phyloP scores from a whole-genome alignment of 23 tunicate species.

The Ciona savignyi region DNA sequence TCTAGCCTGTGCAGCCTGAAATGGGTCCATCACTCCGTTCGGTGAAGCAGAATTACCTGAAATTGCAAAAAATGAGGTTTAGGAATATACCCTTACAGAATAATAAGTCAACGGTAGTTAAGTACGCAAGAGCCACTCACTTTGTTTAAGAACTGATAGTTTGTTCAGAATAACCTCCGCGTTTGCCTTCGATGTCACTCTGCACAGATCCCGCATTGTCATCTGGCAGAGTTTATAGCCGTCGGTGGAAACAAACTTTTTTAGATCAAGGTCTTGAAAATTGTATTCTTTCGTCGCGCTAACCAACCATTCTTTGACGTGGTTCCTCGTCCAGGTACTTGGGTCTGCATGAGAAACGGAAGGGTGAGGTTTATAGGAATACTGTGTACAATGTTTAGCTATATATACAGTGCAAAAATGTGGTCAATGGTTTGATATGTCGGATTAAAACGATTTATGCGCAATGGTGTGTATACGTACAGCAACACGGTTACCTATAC shows the following conservation, averaged over 20 bases:
- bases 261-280: conserved; percentile 53
- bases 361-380: too few species aligned
- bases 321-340: conserved; percentile 47
- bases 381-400: too few species aligned
- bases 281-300: conserved; percentile 46
- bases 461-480: too few species aligned
- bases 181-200: conserved; percentile 60
- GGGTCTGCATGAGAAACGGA: conserved; percentile 55
- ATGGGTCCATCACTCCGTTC: conserved; percentile 85
- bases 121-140: too few species aligned
- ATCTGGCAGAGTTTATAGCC: conserved; percentile 89
- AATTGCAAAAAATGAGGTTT: too few species aligned
- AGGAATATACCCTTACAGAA: too few species aligned
- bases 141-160: conserved; percentile 53
- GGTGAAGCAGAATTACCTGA: background rate
- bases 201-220: conserved; percentile 90
- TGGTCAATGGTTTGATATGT: too few species aligned
- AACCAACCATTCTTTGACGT: conserved; percentile 78
- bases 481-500: too few species aligned
- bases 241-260: conserved; percentile 73
- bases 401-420: too few species aligned
- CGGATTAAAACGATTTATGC: too few species aligned
- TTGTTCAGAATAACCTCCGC: conserved; percentile 60
- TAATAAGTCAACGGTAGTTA: too few species aligned
- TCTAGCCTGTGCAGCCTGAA: conserved; percentile 78